Conservation (phyloP, 92 coral and sea anemone species). For the Meandrina meandrites region DNA sequence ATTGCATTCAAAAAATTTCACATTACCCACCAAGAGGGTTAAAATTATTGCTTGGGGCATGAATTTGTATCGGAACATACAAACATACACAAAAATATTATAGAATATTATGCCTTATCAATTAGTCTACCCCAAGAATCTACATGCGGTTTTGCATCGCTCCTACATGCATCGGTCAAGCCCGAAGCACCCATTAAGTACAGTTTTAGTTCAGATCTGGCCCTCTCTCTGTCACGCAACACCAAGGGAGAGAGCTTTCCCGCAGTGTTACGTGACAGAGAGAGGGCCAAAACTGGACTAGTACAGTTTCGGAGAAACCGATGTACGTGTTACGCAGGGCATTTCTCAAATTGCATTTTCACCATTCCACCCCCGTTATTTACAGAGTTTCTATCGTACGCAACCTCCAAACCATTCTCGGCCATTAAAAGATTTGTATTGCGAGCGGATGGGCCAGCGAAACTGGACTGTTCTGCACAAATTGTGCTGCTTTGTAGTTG, state of each 20-base stretch:
- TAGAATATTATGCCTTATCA: neutral
- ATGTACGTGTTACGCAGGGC: slow-evolving; percentile 32
- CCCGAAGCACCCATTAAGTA: too few species aligned
- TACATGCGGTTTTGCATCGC: neutral
- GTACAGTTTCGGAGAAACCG: too few species aligned
- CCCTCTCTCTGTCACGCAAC: too few species aligned
- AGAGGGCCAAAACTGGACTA: too few species aligned
- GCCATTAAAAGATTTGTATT: slow-evolving; percentile 4
- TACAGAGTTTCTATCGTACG: slow-evolving; percentile 20
- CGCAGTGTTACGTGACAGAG: too few species aligned
- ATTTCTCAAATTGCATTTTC: slow-evolving; percentile 42
- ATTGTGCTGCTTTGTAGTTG: neutral
- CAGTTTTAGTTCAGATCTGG: too few species aligned
- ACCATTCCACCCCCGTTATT: slow-evolving; percentile 16
- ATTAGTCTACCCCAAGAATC: neutral
- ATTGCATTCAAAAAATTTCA: neutral
- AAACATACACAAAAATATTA: neutral
- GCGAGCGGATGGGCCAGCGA: neutral
- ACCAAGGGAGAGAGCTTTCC: too few species aligned
- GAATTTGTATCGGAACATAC: neutral
- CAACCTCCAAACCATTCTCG: slow-evolving; percentile 30
- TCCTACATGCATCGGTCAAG: neutral
- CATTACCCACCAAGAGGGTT: neutral
- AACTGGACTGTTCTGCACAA: slow-evolving; percentile 8
- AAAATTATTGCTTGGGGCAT: neutral